Evolutionary conservation across 1,140 invertebrate genomes (phyloP), one percentile per base, ranked within the genome.

Genomic region (Trachelipus rathkii): DNA sequence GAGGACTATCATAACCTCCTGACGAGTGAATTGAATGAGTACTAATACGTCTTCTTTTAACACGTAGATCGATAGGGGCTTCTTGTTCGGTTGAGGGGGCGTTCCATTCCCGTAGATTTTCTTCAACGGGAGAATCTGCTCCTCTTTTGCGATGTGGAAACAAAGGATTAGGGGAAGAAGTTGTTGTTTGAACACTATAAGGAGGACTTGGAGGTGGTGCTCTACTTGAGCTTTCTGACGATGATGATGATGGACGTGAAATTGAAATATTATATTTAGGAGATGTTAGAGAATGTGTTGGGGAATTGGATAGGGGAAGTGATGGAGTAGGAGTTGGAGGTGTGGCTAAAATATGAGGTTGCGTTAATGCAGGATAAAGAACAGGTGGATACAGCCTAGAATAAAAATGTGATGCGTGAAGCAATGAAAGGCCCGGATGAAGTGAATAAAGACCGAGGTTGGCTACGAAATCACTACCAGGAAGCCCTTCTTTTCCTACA

Each of bases 341-440:
- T n/a, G 67, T 50, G 0, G 74, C 72, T n/a, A 75, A 33, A 33
- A 77, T 74, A 21, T 77, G 73, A n/a, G 75, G 68, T 43, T 68
- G 76, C 5, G 74, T 67, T 24, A 80, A 46, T 50, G 70, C 71
- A 4, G 79, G 72, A 72, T 80, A 80, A 21, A 80, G 69, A 19
- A 80, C 50, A 23, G 79, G 77, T 9, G 79, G 75, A 68, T 81
- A 81, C 19, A 81, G 71, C 11, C 79, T 74, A 19, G 77, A 78
- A 72, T 81, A 81, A 19, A 81, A 71, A 23, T 81, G 79, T 6
- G 79, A 78, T n/a, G 79, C 79, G 69, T 81, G 79, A 21, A 81
- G 72, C 67, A 81, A 71, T 11, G 79, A 81, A 44, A 81, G 77
- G n/a, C 79, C 75, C 11, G 79, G 77, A 71, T 80, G 79, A n/a